Conservation (phyloP, 2,113 vertebrate species). For the Oenanthe melanoleuca region DNA sequence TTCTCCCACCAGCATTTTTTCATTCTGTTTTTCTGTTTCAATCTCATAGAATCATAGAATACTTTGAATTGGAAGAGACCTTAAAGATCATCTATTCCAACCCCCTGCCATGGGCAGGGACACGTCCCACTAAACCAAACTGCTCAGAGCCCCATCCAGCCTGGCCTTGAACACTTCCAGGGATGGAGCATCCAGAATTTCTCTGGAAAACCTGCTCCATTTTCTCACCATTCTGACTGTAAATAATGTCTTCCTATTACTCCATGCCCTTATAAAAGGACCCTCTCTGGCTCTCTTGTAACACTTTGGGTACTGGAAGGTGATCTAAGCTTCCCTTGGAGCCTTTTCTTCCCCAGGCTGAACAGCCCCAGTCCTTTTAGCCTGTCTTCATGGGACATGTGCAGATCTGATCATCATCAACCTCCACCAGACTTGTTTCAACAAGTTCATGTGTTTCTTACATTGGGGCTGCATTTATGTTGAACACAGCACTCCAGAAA, state of each 20-base stretch:
- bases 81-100: not conserved
- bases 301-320: not conserved
- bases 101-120: not conserved
- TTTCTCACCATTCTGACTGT: not conserved
- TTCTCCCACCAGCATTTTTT: not conserved
- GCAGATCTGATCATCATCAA: not conserved
- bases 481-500: not conserved
- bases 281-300: not conserved
- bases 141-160: not conserved
- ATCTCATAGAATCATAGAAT: not conserved
- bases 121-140: not conserved
- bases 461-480: rapidly evolving
- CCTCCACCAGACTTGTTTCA: not conserved
- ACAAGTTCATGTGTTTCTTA: not conserved
- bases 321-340: not conserved
- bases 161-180: not conserved
- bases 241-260: not conserved
- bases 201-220: not conserved
- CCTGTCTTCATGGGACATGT: not conserved
- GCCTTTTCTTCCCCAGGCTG: not conserved
- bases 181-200: not conserved
- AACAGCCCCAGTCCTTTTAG: not conserved
- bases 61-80: not conserved
- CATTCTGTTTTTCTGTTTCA: not conserved
- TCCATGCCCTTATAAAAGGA: not conserved